Evolutionary conservation across 2,888 invertebrate species (phyloP), one percentile per base, ranked within the genome.

Genomic region (Salpingus planirostris): DNA sequence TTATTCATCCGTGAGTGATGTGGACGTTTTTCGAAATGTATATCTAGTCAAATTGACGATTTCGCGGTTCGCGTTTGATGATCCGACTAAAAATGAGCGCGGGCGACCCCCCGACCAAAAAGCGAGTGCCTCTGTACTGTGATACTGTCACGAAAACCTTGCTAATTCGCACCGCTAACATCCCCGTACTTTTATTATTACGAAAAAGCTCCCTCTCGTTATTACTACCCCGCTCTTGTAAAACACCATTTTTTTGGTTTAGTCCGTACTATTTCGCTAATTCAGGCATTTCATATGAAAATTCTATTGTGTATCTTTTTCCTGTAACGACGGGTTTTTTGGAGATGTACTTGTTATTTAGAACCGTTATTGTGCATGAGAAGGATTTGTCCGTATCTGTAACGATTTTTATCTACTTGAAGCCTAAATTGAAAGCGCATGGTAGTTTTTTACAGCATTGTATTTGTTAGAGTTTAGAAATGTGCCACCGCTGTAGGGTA

Each of bases 41-140:
- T n/a, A n/a, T n/a, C n/a, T n/a, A n/a, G n/a, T n/a, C n/a, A n/a
- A n/a, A n/a, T n/a, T n/a, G n/a, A n/a, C n/a, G n/a, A n/a, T n/a
- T n/a, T n/a, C n/a, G n/a, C n/a, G n/a, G n/a, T n/a, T n/a, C n/a
- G n/a, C n/a, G n/a, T n/a, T n/a, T n/a, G n/a, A n/a, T n/a, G n/a
- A n/a, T n/a, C n/a, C n/a, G n/a, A 18, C 8, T 18, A 18, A 18
- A 18, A 18, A 18, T 43, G 48, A 49, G 49, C 53, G 51, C 52
- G 50, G 54, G 56, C 57, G 54, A 51, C 45, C 52, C 32, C 55
- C 47, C 53, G 58, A 57, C 60, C 59, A 55, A 38, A n/a, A 51
- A 62, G 65, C 63, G 64, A 64, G 63, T 63, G 65, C 63, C 64
- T 64, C 58, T 54, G 58, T 52, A 59, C 64, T 64, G 64, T 64